Evolutionary conservation across 2,113 vertebrate genomes (phyloP), one percentile per base, ranked within the genome.

Genomic region (Drymodes brunneopygia): DNA sequence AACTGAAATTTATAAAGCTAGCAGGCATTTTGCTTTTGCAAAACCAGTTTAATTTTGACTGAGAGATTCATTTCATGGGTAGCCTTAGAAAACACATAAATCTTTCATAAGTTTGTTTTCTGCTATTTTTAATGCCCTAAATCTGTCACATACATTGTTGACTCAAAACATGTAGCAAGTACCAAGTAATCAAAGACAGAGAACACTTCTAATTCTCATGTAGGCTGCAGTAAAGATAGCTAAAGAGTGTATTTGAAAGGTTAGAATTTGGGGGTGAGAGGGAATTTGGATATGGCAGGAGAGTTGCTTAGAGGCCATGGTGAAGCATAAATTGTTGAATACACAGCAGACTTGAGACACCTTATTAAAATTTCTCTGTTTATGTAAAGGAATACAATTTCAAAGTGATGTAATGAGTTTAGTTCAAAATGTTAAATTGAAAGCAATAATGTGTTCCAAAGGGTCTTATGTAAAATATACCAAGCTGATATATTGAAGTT

Each of bases 91-190:
- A 94, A 92, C 51, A 74, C 42, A 80, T 95, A 70, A 66, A 96
- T 94, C 22, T 97, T 97, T 96, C 65, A 83, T 94, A 82, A 92
- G 90, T 90, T 96, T 84, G 27, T 92, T 93, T 96, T 88, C 67
- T 96, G 75, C 90, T 95, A 83, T 93, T 96, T 95, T 96, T 94
- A 88, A 74, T 94, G 94, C 67, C 90, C 92, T 56, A 40, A 56
- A 90, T 90, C 93, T 96, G 85, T 96, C 94, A 90, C 40, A 20
- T 66, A 56, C 24, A 9, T 92, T 79, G 78, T 91, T 94, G 90
- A 81, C 51, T 94, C 62, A 74, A 93, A 95, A 66, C 51, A 51
- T 33, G 62, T 62, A 90, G 60, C 58, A 58, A 78, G 33, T 80
- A 80, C 35, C 40, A 62, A 88, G 71, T 77, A 91, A 79, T 95